These are phyloP conservation scores for Patella caerulea DNA, from an alignment of 2,888 invertebrate genomes.

Conservation along the genomic window DNA sequence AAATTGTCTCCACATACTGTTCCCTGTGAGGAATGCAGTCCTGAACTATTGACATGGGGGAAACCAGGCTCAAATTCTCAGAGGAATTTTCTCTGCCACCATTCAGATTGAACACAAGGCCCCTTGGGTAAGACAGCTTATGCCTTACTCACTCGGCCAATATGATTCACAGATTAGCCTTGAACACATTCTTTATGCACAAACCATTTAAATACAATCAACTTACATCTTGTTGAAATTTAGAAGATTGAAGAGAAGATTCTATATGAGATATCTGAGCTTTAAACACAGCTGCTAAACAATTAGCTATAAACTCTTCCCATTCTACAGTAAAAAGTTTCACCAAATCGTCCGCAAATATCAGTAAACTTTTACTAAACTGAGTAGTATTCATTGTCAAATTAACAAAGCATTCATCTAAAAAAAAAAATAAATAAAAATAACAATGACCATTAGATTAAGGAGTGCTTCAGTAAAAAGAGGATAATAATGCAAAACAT, in stretches of 20 bases:
- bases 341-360: conserved; percentile 83
- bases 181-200: no score
- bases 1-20: no score
- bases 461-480: no score
- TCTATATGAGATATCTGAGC: conserved; percentile 81
- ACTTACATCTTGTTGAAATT: conserved; percentile 74
- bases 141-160: no score
- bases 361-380: conserved; percentile 83
- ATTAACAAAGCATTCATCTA: conserved; percentile 81
- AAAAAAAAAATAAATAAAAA: conserved; percentile 37
- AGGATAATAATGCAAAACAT: neutral
- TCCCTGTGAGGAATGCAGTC: no score
- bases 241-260: conserved; percentile 73
- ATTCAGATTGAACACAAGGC: no score
- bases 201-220: neutral
- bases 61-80: no score
- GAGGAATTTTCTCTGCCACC: no score
- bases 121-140: no score
- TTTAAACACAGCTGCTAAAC: conserved; percentile 82
- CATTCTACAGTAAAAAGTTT: conserved; percentile 83
- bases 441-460: neutral
- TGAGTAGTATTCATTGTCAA: conserved; percentile 85
- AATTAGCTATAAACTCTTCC: conserved; percentile 81
- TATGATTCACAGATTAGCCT: no score
- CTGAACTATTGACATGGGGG: no score